Conservation (phyloP, 2,888 invertebrate genomes). For the Tiphia femorata region DNA sequence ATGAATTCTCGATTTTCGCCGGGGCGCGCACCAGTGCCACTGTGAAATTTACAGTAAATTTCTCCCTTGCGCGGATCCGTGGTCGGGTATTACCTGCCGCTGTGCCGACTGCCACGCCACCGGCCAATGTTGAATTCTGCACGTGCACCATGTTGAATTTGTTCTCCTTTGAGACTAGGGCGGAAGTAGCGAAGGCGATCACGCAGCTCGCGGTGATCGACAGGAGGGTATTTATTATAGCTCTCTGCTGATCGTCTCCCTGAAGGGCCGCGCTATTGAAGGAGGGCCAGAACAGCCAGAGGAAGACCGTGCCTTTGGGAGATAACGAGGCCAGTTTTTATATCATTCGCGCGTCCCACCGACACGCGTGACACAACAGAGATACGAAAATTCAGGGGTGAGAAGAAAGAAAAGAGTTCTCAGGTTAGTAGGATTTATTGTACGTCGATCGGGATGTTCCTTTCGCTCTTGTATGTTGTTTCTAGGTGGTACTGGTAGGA, state of each 20-base stretch:
- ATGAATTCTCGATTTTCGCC: too few species aligned
- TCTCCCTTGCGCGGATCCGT: too few species aligned
- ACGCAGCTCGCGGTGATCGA: constrained; percentile 87
- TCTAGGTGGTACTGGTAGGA: too few species aligned
- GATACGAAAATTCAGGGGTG: too few species aligned
- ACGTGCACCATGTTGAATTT: constrained; percentile 94
- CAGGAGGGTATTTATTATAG: constrained; percentile 93
- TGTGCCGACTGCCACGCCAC: constrained; percentile 92
- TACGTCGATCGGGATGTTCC: too few species aligned
- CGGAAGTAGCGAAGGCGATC: constrained; percentile 86
- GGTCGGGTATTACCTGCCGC: constrained; percentile 70
- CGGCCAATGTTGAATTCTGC: constrained; percentile 94
- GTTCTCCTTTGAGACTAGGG: constrained; percentile 79
- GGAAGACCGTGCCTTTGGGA: constrained; percentile 84
- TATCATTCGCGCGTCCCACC: too few species aligned
- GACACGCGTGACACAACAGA: too few species aligned
- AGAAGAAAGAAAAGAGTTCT: too few species aligned
- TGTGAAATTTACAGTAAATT: too few species aligned
- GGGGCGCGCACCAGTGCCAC: too few species aligned
- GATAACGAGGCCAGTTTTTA: neutral
- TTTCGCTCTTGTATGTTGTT: too few species aligned
- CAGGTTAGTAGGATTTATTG: too few species aligned
- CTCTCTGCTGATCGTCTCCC: constrained; percentile 82
- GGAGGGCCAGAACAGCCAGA: constrained; percentile 98
- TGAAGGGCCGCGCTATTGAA: constrained; percentile 89